Base-by-base conservation (phyloP, 2,113 vertebrate genomes). In the Lepisosteus oculatus region DNA sequence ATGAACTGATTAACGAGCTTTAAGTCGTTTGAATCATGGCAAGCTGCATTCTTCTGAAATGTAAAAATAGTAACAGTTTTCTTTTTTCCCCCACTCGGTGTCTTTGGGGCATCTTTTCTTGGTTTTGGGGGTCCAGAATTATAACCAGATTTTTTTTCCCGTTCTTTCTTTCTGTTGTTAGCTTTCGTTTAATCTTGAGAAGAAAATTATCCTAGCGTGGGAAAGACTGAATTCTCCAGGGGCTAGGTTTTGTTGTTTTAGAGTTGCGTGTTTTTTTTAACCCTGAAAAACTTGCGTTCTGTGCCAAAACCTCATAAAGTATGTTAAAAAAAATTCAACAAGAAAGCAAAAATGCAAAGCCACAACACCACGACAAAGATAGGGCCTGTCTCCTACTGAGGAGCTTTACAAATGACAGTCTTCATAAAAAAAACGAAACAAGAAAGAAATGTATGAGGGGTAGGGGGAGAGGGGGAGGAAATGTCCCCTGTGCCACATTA, bases 401-500 rank as follows among this genome's bases (percentile, higher is more conserved):
- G 82, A 82, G 80, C 83, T 86, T 90, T 85, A 89, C 86, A 89
- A 90, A 90, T 89, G 86, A 90, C 76, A 76, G 83, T 88, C 88
- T 88, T 79, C 65, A 29, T 80, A 76, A 79, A 82, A 80, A 72
- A 70, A 76, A 74, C 29, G 29, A 29, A 29, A 29, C 29, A 29
- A 73, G 76, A 74, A 81, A 74, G 73, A 54, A 69, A 78, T 70
- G 68, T 41, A 75, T 80, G 77, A 75, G 79, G 76, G 79, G 54
- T 73, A 81, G 81, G 83, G 80, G 79, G 78, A 81, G 80, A 68
- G 79, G 72, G 67, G 67, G 73, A 12, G 73, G 89, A 87, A 88
- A 89, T 87, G 89, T 90, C 86, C 85, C 81, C 85, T 85, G 77
- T 74, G 86, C 90, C 91, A 93, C 91, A 93, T 92, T 91, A 91